Conservation (phyloP, 2,113 vertebrate species). For the Carettochelys insculpta region DNA sequence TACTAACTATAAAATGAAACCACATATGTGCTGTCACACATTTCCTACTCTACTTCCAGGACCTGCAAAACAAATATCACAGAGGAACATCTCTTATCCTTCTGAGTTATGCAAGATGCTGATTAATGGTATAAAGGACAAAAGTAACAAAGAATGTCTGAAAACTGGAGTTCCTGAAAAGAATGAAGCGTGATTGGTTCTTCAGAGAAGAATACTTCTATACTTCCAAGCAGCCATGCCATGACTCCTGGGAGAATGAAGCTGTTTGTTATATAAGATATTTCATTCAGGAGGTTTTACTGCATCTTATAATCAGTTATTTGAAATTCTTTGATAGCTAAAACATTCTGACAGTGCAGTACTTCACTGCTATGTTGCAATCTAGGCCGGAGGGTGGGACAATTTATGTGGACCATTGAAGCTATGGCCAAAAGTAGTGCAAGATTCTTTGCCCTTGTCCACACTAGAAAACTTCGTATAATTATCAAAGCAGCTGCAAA, state of each 20-base stretch:
- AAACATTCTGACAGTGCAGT: fast-evolving
- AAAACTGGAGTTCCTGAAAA: fast-evolving
- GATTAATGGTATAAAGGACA: not conserved
- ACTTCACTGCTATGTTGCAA: fast-evolving
- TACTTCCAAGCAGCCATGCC: too few relatives aligned
- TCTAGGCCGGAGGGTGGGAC: not conserved
- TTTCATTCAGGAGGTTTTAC: fast-evolving
- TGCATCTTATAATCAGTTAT: fast-evolving
- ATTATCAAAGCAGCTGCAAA: fast-evolving
- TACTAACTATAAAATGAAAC: not conserved
- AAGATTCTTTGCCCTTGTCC: not conserved
- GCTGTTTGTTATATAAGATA: fast-evolving
- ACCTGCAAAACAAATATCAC: not conserved
- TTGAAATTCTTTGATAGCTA: not conserved
- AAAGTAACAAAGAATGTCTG: not conserved
- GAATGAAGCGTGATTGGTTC: too few relatives aligned
- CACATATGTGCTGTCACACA: fast-evolving
- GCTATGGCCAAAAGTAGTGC: not conserved
- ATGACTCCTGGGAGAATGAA: fast-evolving
- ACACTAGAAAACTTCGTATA: not conserved
- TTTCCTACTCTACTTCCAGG: not conserved
- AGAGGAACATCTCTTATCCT: not conserved
- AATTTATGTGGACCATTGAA: not conserved
- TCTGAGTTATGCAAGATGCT: fast-evolving
- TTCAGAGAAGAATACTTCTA: too few relatives aligned